Evolutionary conservation across 2,113 vertebrate species (phyloP).

Genomic region (Hypomesus transpacificus): DNA sequence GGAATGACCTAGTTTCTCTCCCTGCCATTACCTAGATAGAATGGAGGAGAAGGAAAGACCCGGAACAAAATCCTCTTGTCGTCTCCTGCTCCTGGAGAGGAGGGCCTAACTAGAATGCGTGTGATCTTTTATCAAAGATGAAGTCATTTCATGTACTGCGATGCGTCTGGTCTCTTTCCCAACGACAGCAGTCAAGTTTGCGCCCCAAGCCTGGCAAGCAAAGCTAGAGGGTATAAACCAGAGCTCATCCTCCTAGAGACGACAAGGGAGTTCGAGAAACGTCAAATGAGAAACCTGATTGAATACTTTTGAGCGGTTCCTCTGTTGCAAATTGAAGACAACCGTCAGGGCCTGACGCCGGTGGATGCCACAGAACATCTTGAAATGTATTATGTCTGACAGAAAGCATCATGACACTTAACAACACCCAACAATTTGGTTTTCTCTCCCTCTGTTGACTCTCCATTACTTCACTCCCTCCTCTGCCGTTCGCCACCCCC

Average conservation of each 20-base stretch:
- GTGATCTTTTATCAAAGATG: conserved; percentile 42
- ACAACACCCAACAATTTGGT: neutral
- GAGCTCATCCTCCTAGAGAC: conserved; percentile 6
- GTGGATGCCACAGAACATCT: conserved; percentile 46
- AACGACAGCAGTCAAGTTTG: neutral
- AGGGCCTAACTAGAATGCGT: conserved; percentile 36
- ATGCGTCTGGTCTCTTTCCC: no score
- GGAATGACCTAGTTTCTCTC: conserved; percentile 63
- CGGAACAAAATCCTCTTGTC: conserved; percentile 51
- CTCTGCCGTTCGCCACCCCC: no score
- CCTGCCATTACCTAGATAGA: conserved; percentile 61
- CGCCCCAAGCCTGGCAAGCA: conserved; percentile 1
- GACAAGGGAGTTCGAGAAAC: no score
- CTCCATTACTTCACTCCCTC: no score
- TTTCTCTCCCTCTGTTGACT: no score
- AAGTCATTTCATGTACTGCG: no score
- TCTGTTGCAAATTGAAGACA: conserved; percentile 46
- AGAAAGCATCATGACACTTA: conserved; percentile 54
- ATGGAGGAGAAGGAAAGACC: conserved; percentile 32
- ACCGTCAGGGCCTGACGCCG: conserved; percentile 35
- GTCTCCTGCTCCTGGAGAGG: conserved; percentile 43
- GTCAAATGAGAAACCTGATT: conserved; percentile 37
- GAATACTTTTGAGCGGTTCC: conserved; percentile 35
- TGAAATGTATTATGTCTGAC: conserved; percentile 63
- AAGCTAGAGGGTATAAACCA: neutral